These are phyloP conservation scores for Neuroterus valhalla DNA, from an alignment of 1,140 invertebrate species.

Conservation along the genomic window DNA sequence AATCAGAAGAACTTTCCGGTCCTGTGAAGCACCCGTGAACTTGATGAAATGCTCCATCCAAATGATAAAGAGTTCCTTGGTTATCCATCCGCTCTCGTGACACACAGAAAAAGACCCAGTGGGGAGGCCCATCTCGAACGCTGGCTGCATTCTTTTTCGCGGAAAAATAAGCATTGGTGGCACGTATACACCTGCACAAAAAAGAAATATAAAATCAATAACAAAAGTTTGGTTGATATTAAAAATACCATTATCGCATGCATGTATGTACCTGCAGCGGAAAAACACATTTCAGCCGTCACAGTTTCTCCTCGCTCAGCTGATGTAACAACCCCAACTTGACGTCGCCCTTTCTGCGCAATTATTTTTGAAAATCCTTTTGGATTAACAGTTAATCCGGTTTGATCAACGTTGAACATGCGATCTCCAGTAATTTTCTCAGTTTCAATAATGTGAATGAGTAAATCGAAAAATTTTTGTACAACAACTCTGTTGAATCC, in stretches of 20 bases:
- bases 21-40: constrained; percentile 41
- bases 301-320: constrained; percentile 27
- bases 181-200: constrained; percentile 58
- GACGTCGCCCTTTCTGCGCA: neutral
- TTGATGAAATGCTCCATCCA: constrained; percentile 65
- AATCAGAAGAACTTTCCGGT: constrained; percentile 61
- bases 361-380: constrained; percentile 30
- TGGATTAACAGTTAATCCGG: constrained; percentile 18
- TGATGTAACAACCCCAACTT: constrained; percentile 29
- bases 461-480: constrained; percentile 27
- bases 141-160: constrained; percentile 48
- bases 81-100: too few species aligned
- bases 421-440: constrained; percentile 11
- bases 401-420: constrained; percentile 33
- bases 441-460: neutral
- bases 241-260: constrained; percentile 49
- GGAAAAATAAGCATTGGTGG: constrained; percentile 66
- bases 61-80: too few species aligned
- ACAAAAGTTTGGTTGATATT: constrained; percentile 54
- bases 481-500: constrained; percentile 42
- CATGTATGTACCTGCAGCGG: constrained; percentile 59
- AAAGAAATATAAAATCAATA: constrained; percentile 62
- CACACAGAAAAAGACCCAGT: too few species aligned
- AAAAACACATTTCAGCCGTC: neutral
- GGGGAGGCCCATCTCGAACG: too few species aligned